phyloP scores from a whole-genome alignment of 2,113 vertebrate species.

The Pangasianodon hypophthalmus region DNA sequence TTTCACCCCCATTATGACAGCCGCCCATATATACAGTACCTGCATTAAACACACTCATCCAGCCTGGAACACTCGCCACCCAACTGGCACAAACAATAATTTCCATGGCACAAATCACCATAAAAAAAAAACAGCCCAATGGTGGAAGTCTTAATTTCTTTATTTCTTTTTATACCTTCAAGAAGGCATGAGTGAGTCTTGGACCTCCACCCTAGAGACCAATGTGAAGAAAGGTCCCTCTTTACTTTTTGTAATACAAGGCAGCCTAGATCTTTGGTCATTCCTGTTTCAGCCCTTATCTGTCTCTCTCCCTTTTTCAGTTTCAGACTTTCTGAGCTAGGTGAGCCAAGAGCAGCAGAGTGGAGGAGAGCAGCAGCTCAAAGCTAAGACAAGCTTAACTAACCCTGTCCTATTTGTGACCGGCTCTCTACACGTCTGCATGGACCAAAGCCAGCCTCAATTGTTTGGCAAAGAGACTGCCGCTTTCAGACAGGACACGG shows the following conservation, averaged over 20 bases:
- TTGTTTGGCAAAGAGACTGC: neutral
- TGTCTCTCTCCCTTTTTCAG: neutral
- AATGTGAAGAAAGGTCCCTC: neutral
- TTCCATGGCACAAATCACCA: neutral
- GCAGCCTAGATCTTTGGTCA: neutral
- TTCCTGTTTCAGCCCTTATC: neutral
- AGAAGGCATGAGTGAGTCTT: neutral
- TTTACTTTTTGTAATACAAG: neutral
- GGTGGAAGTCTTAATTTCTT: neutral
- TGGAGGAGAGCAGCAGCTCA: neutral
- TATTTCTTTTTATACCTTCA: neutral
- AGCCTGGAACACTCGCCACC: neutral
- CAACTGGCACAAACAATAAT: neutral
- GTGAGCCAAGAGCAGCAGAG: neutral
- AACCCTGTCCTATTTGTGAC: conserved; percentile 8
- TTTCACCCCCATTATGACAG: neutral
- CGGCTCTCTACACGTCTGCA: neutral
- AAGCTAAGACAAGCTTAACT: conserved; percentile 27
- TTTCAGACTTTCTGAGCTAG: neutral
- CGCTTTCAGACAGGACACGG: neutral
- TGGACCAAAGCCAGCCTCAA: conserved; percentile 22
- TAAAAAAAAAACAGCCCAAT: neutral
- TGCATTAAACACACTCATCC: neutral
- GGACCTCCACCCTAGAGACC: neutral
- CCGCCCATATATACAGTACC: neutral